These are phyloP conservation scores for Acleris emargana DNA, from an alignment of 2,888 invertebrate species.

Conservation along the genomic window DNA sequence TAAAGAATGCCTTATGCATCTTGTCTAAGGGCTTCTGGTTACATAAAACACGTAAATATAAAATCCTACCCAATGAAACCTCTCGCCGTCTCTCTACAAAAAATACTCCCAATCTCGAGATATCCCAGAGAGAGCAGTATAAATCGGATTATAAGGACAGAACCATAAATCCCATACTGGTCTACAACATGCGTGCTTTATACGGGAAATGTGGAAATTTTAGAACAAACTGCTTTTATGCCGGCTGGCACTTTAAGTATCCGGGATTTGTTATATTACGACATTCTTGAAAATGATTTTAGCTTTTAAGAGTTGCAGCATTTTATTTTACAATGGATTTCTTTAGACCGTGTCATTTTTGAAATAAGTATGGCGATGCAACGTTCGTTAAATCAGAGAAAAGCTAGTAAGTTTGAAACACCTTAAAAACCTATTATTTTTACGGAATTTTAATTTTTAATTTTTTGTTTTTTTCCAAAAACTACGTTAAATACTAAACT, in stretches of 20 bases:
- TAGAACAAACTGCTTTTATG: constrained; percentile 11
- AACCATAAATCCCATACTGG: constrained; percentile 30
- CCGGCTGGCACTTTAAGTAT: constrained; percentile 13
- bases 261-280: constrained; percentile 8
- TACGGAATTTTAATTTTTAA: no score
- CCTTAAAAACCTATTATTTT: no score
- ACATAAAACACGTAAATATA: neutral
- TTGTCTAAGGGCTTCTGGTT: no score
- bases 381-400: no score
- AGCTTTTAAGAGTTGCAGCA: neutral
- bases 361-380: no score
- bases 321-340: no score
- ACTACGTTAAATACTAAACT: no score
- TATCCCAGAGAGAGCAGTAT: constrained; percentile 32
- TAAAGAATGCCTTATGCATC: no score
- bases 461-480: no score
- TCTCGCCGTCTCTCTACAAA: constrained; percentile 2
- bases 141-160: constrained; percentile 37
- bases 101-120: constrained; percentile 27
- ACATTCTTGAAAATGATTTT: neutral
- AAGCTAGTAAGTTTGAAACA: no score
- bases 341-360: no score
- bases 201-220: constrained; percentile 15
- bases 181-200: constrained; percentile 30
- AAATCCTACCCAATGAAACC: neutral